Percentiles rank a stretch among this genome's conserved stretches.
phyloP scores from a whole-genome alignment of 64 coral and sea anemone species.

The Stichodactyla mertensii region DNA sequence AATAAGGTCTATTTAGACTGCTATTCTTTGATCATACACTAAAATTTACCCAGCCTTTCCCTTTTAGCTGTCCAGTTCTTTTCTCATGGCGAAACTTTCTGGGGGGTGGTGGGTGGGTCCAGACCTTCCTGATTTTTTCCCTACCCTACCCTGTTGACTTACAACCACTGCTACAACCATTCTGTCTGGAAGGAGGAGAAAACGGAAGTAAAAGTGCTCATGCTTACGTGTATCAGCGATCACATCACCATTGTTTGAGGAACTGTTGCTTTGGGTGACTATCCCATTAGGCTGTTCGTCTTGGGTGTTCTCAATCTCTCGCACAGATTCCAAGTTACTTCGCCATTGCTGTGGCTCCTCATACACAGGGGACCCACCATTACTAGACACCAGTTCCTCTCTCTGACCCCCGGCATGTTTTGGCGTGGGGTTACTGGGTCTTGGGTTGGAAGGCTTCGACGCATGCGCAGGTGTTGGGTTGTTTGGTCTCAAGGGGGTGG shows the following conservation, averaged over 20 bases:
- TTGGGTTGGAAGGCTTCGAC: conserved; percentile 44
- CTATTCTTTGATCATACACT: background rate
- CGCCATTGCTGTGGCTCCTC: conserved; percentile 57
- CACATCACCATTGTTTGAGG: background rate
- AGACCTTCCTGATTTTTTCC: too few relatives aligned
- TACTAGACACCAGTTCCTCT: conserved; percentile 1
- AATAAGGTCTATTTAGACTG: too few relatives aligned
- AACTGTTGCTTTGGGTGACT: background rate
- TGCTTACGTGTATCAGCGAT: conserved; percentile 22
- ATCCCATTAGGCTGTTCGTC: conserved; percentile 23
- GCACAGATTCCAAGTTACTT: conserved; percentile 63
- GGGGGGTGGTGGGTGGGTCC: too few relatives aligned
- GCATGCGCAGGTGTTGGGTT: conserved; percentile 86
- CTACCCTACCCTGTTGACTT: too few relatives aligned
- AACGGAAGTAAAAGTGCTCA: background rate
- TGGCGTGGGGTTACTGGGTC: conserved; percentile 84
- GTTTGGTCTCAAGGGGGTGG: conserved; percentile 66
- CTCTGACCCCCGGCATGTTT: conserved; percentile 39
- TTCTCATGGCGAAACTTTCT: too few relatives aligned
- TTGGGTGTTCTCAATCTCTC: conserved; percentile 27
- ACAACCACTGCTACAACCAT: background rate
- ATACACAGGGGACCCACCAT: conserved; percentile 34
- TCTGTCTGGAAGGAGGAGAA: background rate
- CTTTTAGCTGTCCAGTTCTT: too few relatives aligned
- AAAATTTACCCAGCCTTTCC: too few relatives aligned